Percentiles rank a stretch among this genome's conserved stretches.
Conservation (phyloP, 2,113 vertebrate species). For the Cariama cristata region DNA sequence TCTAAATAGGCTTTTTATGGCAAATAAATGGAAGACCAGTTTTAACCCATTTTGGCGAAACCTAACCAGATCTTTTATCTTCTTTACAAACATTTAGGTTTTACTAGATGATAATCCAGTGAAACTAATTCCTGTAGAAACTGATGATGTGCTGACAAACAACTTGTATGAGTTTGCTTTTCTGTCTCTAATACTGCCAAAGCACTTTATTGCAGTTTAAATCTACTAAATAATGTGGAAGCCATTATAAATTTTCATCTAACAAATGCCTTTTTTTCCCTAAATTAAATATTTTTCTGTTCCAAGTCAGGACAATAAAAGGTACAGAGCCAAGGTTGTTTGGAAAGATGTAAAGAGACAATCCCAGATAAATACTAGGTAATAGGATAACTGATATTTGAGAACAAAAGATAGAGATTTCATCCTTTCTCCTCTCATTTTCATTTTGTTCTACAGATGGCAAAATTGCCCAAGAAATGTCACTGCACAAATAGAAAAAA, state of each 20-base stretch:
- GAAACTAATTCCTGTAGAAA: not conserved
- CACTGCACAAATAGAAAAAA: not conserved
- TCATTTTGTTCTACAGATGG: not conserved
- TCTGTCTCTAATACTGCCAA: not conserved
- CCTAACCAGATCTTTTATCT: not conserved
- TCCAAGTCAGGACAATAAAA: not conserved
- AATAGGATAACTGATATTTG: not conserved
- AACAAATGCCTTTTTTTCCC: not conserved
- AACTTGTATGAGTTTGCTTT: not conserved
- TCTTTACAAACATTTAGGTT: not conserved
- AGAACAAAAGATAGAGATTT: not conserved
- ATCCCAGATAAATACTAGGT: not conserved
- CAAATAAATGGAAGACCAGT: not conserved
- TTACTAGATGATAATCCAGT: not conserved
- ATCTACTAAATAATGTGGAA: not conserved
- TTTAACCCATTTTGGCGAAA: not conserved
- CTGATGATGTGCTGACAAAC: not conserved
- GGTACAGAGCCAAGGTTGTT: not conserved
- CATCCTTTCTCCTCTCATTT: not conserved
- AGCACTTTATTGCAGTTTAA: not conserved
- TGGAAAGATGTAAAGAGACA: not conserved
- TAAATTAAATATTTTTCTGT: not conserved
- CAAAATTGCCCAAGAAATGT: slow-evolving; percentile 21
- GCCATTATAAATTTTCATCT: not conserved
- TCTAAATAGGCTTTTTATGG: not conserved